Conservation (phyloP, 2,888 invertebrate genomes). For the Allophyes oxyacanthae region DNA sequence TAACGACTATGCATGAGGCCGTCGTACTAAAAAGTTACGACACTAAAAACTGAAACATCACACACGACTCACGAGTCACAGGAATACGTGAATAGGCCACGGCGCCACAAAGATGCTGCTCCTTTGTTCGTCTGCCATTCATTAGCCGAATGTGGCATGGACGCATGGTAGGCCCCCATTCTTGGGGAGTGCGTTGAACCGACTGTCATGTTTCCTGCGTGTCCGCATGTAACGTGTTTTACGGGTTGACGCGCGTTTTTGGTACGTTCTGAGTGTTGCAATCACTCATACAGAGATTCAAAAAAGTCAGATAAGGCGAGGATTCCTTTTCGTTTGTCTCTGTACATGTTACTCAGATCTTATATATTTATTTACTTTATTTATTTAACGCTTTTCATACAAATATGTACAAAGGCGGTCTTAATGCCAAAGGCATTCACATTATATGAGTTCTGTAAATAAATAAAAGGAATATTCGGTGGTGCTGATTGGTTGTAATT, state of each 20-base stretch:
- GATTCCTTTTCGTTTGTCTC: conserved; percentile 23
- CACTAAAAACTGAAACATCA: conserved; percentile 53
- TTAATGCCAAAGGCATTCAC: too few relatives aligned
- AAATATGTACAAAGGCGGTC: too few relatives aligned
- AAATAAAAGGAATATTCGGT: conserved; percentile 17
- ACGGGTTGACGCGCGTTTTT: conserved; percentile 75
- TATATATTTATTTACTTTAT: too few relatives aligned
- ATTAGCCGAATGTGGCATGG: conserved; percentile 82
- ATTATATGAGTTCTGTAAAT: conserved; percentile 10
- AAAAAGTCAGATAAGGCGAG: conserved; percentile 27
- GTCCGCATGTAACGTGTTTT: conserved; percentile 80
- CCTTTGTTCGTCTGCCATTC: conserved; percentile 85
- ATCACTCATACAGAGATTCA: conserved; percentile 50
- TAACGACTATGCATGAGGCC: conserved; percentile 36
- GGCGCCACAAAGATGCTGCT: conserved; percentile 69
- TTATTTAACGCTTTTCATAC: too few relatives aligned
- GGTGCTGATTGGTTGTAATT: conserved; percentile 7
- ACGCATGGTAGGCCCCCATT: conserved; percentile 71
- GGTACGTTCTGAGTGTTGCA: conserved; percentile 66
- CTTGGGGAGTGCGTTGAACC: conserved; percentile 83
- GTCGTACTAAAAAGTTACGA: conserved; percentile 55
- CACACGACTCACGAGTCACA: conserved; percentile 58
- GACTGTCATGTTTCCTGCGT: conserved; percentile 80
- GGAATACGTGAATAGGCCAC: conserved; percentile 71
- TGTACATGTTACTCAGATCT: conserved; percentile 10